Conservation (phyloP, 2,888 invertebrate genomes). For the Lysandra coridon region DNA sequence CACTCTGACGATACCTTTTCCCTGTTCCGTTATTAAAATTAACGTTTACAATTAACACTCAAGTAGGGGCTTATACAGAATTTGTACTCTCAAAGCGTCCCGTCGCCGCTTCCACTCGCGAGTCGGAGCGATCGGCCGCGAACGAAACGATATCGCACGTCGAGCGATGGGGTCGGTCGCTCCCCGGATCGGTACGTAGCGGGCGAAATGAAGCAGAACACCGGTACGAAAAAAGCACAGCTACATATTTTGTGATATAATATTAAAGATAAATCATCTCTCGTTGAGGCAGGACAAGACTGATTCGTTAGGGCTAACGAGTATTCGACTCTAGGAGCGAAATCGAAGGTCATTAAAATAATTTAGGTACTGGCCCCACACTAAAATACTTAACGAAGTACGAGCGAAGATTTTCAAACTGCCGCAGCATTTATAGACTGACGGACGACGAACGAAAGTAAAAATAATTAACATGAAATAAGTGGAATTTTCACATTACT, state of each 20-base stretch:
- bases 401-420: slow-evolving; percentile 24
- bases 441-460: slow-evolving; percentile 11
- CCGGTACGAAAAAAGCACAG: slow-evolving; percentile 59
- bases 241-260: slow-evolving; percentile 61
- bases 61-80: slow-evolving; percentile 84
- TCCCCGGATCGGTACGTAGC: slow-evolving; percentile 40
- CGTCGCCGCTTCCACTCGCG: slow-evolving; percentile 64
- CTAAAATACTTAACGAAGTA: slow-evolving; percentile 31
- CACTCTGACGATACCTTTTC: slow-evolving; percentile 63
- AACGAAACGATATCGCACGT: slow-evolving; percentile 40
- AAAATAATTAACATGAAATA: slow-evolving; percentile 10
- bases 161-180: slow-evolving; percentile 32
- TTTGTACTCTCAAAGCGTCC: slow-evolving; percentile 85
- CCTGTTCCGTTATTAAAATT: slow-evolving; percentile 69
- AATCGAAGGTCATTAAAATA: slow-evolving; percentile 37
- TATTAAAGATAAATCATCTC: slow-evolving; percentile 56
- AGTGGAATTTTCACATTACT: slow-evolving; percentile 22
- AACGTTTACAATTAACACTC: slow-evolving; percentile 73
- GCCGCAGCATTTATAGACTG: slow-evolving; percentile 33
- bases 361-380: slow-evolving; percentile 39
- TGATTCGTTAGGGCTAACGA: slow-evolving; percentile 43
- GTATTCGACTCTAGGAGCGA: slow-evolving; percentile 34
- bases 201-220: slow-evolving; percentile 62
- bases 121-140: slow-evolving; percentile 45
- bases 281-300: slow-evolving; percentile 54